phyloP scores from a whole-genome alignment of 37 sponge, comb jelly and placozoan species.

The Amphimedon queenslandica region DNA sequence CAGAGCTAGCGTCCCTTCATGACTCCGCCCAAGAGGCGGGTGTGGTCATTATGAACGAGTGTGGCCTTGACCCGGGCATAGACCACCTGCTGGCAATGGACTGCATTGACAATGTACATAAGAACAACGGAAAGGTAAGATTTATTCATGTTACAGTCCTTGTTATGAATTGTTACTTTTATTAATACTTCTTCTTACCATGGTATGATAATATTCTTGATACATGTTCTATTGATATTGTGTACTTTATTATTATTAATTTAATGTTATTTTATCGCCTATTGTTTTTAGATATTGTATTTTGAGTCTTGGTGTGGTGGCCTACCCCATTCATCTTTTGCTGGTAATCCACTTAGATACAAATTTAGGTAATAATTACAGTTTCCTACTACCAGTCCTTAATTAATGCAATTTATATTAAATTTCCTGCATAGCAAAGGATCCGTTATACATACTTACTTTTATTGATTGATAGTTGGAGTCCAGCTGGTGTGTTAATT shows the following conservation, averaged over 20 bases:
- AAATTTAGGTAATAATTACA: slow-evolving; percentile 87
- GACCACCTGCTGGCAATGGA: slow-evolving; percentile 96
- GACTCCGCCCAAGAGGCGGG: slow-evolving; percentile 54
- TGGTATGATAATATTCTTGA: slow-evolving; percentile 3
- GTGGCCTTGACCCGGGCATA: slow-evolving; percentile 96
- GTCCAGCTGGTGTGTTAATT: slow-evolving; percentile 72
- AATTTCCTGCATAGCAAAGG: too few species aligned
- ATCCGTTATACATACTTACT: too few species aligned
- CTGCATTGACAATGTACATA: slow-evolving; percentile 80
- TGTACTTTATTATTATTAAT: too few species aligned
- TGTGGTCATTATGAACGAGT: slow-evolving; percentile 82
- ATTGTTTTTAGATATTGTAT: slow-evolving; percentile 48
- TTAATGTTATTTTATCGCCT: too few species aligned
- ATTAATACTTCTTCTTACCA: neutral
- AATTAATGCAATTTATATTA: too few species aligned
- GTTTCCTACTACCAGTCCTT: too few species aligned
- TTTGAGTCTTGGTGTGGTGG: slow-evolving; percentile 90
- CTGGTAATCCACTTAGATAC: slow-evolving; percentile 89
- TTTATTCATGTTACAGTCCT: slow-evolving; percentile 9
- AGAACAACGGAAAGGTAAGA: slow-evolving; percentile 80
- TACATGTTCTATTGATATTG: too few species aligned
- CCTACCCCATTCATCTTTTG: slow-evolving; percentile 82
- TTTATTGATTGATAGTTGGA: too few species aligned
- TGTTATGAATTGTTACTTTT: too few species aligned
- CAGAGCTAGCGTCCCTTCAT: slow-evolving; percentile 46